Evolutionary conservation across 2,113 vertebrate genomes (phyloP).

Genomic region (Synodontis membranacea): DNA sequence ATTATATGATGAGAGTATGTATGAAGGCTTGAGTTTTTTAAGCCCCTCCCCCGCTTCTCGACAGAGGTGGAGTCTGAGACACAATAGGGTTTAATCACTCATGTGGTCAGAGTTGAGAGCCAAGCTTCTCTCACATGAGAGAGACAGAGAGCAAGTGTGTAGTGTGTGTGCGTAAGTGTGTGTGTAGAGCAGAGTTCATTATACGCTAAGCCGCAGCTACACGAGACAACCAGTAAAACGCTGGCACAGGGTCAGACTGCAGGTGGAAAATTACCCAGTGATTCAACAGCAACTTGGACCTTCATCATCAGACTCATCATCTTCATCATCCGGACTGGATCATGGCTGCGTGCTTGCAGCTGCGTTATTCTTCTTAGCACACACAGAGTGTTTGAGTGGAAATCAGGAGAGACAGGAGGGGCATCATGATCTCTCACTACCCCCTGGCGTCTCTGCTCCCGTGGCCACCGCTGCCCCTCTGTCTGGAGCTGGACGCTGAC

Average conservation of each 20-base stretch:
- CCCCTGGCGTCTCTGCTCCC: slow-evolving; percentile 70
- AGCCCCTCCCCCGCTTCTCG: slow-evolving; percentile 30
- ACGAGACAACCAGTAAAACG: background rate
- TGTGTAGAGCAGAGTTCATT: slow-evolving; percentile 24
- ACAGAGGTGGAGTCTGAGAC: slow-evolving; percentile 49
- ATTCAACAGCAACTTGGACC: background rate
- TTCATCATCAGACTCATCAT: slow-evolving; percentile 6
- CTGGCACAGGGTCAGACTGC: slow-evolving; percentile 13
- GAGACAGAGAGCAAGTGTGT: slow-evolving; percentile 21
- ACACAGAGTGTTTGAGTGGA: slow-evolving; percentile 58
- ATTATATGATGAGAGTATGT: too few species aligned
- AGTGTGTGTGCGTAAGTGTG: background rate
- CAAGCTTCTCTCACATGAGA: slow-evolving; percentile 42
- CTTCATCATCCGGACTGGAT: background rate
- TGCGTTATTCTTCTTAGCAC: slow-evolving; percentile 29
- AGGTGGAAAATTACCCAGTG: background rate
- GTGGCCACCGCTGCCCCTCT: slow-evolving; percentile 63
- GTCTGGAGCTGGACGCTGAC: slow-evolving; percentile 66
- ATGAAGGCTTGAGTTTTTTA: slow-evolving; percentile 14
- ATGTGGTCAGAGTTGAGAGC: slow-evolving; percentile 63
- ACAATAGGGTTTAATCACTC: slow-evolving; percentile 75
- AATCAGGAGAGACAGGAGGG: slow-evolving; percentile 37
- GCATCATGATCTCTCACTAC: slow-evolving; percentile 72
- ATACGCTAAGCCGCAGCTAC: background rate
- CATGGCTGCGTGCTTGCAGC: background rate